These are phyloP conservation scores for Hippolais icterina DNA, from an alignment of 2,113 vertebrate species.

Conservation along the genomic window DNA sequence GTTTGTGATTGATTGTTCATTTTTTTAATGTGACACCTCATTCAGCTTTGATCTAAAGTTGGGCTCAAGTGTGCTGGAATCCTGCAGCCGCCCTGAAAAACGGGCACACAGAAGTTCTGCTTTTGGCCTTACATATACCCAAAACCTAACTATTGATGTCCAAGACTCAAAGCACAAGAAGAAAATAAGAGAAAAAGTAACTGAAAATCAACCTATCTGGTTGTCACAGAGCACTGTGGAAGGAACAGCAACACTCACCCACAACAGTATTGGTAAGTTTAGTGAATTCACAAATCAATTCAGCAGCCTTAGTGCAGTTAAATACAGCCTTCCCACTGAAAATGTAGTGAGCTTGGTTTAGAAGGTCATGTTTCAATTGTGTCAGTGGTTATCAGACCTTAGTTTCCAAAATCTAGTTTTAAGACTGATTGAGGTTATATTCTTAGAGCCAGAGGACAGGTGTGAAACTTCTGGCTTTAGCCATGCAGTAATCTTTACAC, in stretches of 20 bases:
- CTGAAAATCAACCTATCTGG: slow-evolving; percentile 60
- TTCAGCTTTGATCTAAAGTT: slow-evolving; percentile 19
- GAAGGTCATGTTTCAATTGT: not conserved
- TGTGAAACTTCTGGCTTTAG: not conserved
- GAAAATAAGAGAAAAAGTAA: not conserved
- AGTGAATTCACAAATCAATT: not conserved
- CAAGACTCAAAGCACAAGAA: slow-evolving; percentile 22
- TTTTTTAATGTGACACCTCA: not conserved
- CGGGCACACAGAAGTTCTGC: slow-evolving; percentile 12
- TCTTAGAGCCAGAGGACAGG: not conserved
- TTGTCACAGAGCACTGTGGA: slow-evolving; percentile 52
- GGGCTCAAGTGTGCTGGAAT: not conserved
- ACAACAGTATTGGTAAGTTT: not conserved
- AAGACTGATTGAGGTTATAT: not conserved
- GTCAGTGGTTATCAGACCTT: not conserved
- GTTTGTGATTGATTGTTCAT: not conserved
- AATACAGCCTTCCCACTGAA: not conserved
- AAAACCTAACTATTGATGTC: slow-evolving; percentile 50
- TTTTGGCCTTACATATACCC: slow-evolving; percentile 19
- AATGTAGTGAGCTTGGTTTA: not conserved
- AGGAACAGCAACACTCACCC: not conserved
- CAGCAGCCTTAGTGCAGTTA: not conserved
- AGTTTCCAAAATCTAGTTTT: not conserved
- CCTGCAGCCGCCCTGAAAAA: not conserved
- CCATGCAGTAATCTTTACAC: not conserved